Evolutionary conservation across 2,113 vertebrate genomes (phyloP).

Genomic region (Elachura formosa): DNA sequence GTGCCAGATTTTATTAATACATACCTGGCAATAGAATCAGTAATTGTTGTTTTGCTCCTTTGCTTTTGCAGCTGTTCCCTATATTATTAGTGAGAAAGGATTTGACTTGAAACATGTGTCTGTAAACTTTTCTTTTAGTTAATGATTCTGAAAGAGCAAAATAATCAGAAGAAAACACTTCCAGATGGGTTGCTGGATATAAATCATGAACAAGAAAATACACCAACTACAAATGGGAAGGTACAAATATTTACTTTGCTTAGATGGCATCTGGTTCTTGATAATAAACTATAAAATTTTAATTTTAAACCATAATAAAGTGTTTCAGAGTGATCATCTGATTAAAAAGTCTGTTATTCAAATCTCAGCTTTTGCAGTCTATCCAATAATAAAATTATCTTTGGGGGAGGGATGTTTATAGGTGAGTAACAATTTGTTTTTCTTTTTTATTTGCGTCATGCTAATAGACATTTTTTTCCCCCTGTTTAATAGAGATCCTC

Average conservation of each 20-base stretch:
- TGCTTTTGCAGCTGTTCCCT: neutral
- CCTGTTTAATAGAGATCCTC: conserved; percentile 79
- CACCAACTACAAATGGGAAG: conserved; percentile 88
- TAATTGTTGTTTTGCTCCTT: neutral
- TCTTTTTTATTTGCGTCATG: neutral
- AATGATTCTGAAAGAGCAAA: conserved; percentile 89
- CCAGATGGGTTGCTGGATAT: conserved; percentile 80
- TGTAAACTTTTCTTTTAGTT: conserved; percentile 72
- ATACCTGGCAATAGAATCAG: neutral
- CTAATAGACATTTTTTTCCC: fast-evolving
- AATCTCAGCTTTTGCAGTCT: neutral
- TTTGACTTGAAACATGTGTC: neutral
- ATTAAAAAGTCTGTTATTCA: neutral
- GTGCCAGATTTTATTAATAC: neutral
- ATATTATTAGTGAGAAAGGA: neutral
- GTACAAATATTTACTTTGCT: conserved; percentile 54
- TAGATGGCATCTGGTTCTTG: neutral
- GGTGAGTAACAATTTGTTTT: neutral
- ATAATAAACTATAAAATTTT: neutral
- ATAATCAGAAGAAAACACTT: conserved; percentile 83
- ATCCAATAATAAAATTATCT: neutral
- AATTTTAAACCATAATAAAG: neutral
- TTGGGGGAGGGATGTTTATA: neutral
- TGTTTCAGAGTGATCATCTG: neutral
- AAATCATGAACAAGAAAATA: conserved; percentile 82